Percentiles rank a stretch among this genome's conserved stretches.
Conservation (phyloP, 2,113 vertebrate genomes). For the Stigmatopora argus region DNA sequence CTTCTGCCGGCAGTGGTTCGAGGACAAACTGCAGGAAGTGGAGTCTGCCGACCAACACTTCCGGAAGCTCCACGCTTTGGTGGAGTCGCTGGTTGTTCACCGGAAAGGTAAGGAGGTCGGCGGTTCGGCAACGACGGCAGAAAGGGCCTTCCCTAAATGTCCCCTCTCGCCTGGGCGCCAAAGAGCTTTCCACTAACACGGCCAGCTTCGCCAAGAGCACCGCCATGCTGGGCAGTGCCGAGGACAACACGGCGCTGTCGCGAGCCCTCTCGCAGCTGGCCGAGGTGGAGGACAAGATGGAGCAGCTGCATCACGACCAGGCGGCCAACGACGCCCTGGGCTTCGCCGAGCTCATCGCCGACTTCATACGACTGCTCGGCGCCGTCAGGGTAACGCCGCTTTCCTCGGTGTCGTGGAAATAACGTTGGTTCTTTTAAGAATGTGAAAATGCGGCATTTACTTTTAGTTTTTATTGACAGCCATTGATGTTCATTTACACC, state of each 20-base stretch:
- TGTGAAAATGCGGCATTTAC: too few relatives aligned
- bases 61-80: conserved; percentile 82
- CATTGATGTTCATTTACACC: too few relatives aligned
- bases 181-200: conserved; percentile 82
- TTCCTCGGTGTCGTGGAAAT: background rate
- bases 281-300: conserved; percentile 95
- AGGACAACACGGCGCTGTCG: conserved; percentile 95
- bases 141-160: too few relatives aligned
- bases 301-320: conserved; percentile 93
- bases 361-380: conserved; percentile 90
- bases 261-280: conserved; percentile 92
- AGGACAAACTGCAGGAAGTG: conserved; percentile 96
- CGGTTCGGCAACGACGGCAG: background rate
- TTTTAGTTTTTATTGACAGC: too few relatives aligned
- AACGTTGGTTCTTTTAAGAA: too few relatives aligned
- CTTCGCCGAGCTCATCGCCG: conserved; percentile 87
- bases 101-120: conserved; percentile 78
- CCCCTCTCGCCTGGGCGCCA: background rate
- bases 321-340: conserved; percentile 86
- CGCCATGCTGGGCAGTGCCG: conserved; percentile 94
- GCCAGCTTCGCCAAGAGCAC: conserved; percentile 92
- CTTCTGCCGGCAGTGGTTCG: conserved; percentile 83
- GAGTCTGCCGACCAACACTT: conserved; percentile 91
- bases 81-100: conserved; percentile 86
- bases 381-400: conserved; percentile 79